Base-by-base conservation (phyloP, 1,140 invertebrate genomes). In the Acromyrmex heyeri region DNA sequence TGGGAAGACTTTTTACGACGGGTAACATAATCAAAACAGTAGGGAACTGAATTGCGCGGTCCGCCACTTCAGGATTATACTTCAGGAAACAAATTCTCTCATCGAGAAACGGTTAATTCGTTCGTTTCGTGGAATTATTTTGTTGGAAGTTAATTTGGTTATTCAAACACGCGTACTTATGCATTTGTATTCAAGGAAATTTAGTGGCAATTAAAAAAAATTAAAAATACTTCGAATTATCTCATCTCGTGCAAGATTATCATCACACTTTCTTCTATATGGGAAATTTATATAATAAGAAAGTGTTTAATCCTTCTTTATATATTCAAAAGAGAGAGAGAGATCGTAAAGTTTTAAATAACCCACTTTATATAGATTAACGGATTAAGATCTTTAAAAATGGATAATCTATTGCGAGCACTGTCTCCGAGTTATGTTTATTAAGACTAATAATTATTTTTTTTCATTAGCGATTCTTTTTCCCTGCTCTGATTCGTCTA, bases 361-460 rank as follows among this genome's bases (percentile, higher is more conserved):
- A 70, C 10, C 16, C 14, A 27, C 78, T 44, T 8, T 70, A 14
- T 44, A 55, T 18, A 69, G 65, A 59, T 81, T 57, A 59, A 62
- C 64, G 34, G 50, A 57, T 69, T 69, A 69, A 59, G 24, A 50
- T 55, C 30, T 21, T n/a, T 34, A 55, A 55, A 69, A 69, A 70
- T 44, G 16, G 21, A 34, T 16, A 81, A 62, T 70, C 57, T 24
- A 69, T 70, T 24, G 27, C 48, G 1, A 27, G 27, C 27, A 21
- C 48, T 27, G 30, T 48, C 16, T 57, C 65, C 5, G 21, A 70
- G 21, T 18, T 65, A n/a, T 12, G 34, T 16, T 81, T 57, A 57
- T 81, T 53, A 57, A 44, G 21, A 70, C 38, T 44, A 44, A 44
- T 10, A 44, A 44, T 44, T 10, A 44, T 38, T 44, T 44, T 65